Base-by-base conservation (phyloP, 2,888 invertebrate genomes). In the Nesidiocoris tenuis region DNA sequence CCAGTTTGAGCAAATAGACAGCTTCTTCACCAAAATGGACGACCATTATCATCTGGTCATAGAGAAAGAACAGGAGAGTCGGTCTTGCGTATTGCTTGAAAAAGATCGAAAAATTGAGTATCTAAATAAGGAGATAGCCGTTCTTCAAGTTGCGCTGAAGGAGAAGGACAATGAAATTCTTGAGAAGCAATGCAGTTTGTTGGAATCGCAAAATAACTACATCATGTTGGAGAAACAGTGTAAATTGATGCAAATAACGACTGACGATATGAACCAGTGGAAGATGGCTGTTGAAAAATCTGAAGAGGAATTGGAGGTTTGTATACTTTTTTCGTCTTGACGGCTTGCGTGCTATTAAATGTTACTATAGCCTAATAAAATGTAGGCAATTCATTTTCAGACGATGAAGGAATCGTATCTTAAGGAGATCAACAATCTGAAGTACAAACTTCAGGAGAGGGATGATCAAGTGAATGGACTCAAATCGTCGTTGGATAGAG, bases 401-500 rank as follows among this genome's bases (percentile, higher is more conserved):
- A 17, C 63, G 12, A n/a, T 72, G 19, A 72, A 72, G 18, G 72
- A 72, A 21, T 54, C 72, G 2, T 61, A 72, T 21, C 72, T 72
- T n/a, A 72, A 72, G 22, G 72, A 72, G 39, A 61, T 72, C 63
- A 61, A 39, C 55, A 72, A 72, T 54, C 55, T 72, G 7, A 61
- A 72, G 63, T 61, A 72, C 39, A 74, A 76, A 75, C 55, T 78
- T 39, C 82, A 85, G 16, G 86, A 87, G 67, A 85, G 87, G 61
- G 86, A 88, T 59, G 85, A 85, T 76, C 84, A 85, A 39, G 82
- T 85, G n/a, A 79, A 81, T 0, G 86, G 55, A 80, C 84, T 56
- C 80, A 84, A 19, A 9, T 22, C 54, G 5, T 24, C 61, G 7
- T 56, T 76, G 24, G 78, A 75, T 25, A 39, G 61, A 24, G 74